A percentile compares a stretch with the other conserved stretches of the same genome.
Evolutionary conservation across 2,113 vertebrate genomes (phyloP).

Genomic region (Neopipo cinnamomea): DNA sequence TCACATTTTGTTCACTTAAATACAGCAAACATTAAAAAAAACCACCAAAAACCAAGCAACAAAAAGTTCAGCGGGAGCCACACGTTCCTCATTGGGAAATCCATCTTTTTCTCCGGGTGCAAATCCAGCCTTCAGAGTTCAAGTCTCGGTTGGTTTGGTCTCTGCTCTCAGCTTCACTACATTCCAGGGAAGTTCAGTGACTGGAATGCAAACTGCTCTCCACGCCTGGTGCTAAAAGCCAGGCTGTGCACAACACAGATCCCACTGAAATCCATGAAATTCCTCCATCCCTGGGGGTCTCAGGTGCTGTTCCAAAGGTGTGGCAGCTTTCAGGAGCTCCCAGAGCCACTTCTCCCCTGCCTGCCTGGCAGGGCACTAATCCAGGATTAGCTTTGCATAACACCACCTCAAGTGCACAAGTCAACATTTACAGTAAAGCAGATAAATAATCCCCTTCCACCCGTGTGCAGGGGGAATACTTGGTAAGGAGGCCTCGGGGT

Average conservation of each 20-base stretch:
- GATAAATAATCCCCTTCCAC: not conserved
- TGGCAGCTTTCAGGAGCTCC: not conserved
- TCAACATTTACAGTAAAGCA: not conserved
- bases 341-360: not conserved
- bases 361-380: slow-evolving; percentile 2
- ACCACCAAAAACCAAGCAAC: not conserved
- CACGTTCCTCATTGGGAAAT: not conserved
- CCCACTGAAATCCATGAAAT: not conserved
- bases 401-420: not conserved
- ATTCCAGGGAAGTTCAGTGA: not conserved
- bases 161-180: not conserved
- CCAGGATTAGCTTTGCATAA: slow-evolving; percentile 43
- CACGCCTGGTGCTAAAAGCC: not conserved
- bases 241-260: not conserved
- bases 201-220: not conserved
- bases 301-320: not conserved
- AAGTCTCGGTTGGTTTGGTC: not conserved
- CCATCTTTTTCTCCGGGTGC: not conserved
- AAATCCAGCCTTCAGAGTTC: not conserved
- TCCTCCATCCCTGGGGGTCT: not conserved
- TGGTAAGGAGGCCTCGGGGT: not conserved
- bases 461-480: not conserved
- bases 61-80: not conserved
- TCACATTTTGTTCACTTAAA: not conserved
- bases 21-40: not conserved